Conservation (phyloP, 2,113 vertebrate genomes). For the Platysteira castanea region DNA sequence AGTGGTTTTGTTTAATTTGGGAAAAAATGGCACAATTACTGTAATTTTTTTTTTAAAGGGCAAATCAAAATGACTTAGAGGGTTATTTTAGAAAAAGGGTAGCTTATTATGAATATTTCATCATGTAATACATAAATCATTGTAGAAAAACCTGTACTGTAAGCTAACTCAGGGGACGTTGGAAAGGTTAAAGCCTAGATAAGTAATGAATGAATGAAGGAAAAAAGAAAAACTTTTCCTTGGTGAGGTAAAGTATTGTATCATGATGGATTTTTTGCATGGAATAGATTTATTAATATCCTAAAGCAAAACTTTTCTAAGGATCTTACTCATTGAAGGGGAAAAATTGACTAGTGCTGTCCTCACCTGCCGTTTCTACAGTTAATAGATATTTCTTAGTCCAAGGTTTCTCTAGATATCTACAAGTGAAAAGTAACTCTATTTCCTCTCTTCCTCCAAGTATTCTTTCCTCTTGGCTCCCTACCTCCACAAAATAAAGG, state of each 20-base stretch:
- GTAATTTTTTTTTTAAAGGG: neutral
- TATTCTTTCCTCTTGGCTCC: neutral
- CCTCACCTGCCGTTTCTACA: neutral
- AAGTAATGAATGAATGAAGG: constrained; percentile 60
- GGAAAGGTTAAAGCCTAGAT: constrained; percentile 64
- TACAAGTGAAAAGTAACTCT: neutral
- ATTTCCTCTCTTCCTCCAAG: neutral
- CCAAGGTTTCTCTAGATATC: neutral
- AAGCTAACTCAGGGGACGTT: constrained; percentile 45
- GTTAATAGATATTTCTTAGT: neutral
- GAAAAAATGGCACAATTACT: neutral
- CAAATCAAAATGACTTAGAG: constrained; percentile 19
- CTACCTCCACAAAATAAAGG: neutral
- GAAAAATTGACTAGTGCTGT: neutral
- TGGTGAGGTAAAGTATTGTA: neutral
- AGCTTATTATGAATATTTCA: constrained; percentile 64
- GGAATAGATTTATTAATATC: constrained; percentile 55
- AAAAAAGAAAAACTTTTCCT: neutral
- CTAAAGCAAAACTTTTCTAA: constrained; percentile 44
- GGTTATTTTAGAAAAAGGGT: constrained; percentile 23
- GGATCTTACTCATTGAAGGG: constrained; percentile 1
- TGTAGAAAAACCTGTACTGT: constrained; percentile 40
- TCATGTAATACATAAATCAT: constrained; percentile 68
- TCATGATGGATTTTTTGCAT: constrained; percentile 37
- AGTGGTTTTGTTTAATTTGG: neutral